A percentile compares a stretch with the other conserved stretches of the same genome.
Conservation (phyloP, 2,113 vertebrate genomes). For the Octodon degus region DNA sequence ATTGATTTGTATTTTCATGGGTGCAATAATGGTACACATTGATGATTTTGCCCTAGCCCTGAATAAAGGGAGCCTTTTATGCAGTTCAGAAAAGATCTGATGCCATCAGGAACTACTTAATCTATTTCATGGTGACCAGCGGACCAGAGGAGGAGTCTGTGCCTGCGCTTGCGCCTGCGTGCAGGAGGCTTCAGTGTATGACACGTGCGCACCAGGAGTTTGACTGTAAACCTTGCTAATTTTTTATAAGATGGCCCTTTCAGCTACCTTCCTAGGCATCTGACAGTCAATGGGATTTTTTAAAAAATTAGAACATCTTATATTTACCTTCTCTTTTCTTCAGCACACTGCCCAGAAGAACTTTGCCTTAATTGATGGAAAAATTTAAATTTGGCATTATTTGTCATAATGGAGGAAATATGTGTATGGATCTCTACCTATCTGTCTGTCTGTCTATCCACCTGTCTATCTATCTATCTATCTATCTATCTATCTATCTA, state of each 20-base stretch:
- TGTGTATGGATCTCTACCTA: neutral
- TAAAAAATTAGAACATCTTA: neutral
- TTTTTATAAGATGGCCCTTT: neutral
- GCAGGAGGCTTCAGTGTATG: too few species aligned
- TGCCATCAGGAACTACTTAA: neutral
- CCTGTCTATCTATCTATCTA: neutral
- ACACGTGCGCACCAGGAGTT: neutral
- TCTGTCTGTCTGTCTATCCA: neutral
- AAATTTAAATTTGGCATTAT: neutral
- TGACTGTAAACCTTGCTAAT: neutral
- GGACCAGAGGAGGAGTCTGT: neutral
- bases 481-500: neutral
- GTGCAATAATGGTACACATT: neutral
- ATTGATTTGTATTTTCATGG: neutral
- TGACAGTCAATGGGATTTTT: neutral
- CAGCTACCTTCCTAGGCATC: neutral
- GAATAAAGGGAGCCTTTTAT: neutral
- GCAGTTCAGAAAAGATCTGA: neutral
- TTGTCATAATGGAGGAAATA: neutral
- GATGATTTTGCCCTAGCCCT: neutral
- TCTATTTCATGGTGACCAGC: neutral
- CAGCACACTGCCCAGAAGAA: neutral
- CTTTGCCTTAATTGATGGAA: neutral
- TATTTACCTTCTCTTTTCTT: neutral
- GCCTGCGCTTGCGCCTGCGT: too few species aligned